Conservation (phyloP, 2,888 invertebrate genomes). For the Cheilosia impressa region DNA sequence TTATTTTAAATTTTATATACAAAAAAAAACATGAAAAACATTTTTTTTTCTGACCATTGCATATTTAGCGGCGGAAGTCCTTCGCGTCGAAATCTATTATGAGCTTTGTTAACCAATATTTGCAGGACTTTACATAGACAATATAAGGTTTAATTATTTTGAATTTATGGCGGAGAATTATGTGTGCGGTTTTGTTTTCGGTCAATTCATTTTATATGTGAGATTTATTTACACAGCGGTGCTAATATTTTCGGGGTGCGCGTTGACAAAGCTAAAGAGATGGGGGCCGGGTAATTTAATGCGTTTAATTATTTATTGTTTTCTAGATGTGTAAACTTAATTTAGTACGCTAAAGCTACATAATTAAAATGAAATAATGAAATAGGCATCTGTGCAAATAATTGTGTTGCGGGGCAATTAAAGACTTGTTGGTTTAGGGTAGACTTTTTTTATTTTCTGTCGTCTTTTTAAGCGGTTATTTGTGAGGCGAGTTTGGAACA, state of each 20-base stretch:
- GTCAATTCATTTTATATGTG: conserved; percentile 4
- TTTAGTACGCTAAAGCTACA: background rate
- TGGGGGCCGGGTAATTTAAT: background rate
- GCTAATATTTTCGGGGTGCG: background rate
- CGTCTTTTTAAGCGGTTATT: no score
- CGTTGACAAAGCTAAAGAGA: background rate
- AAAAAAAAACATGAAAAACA: conserved; percentile 3
- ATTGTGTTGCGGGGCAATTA: no score
- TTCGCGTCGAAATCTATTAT: background rate
- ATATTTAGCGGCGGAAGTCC: conserved; percentile 5
- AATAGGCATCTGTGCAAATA: no score
- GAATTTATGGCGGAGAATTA: conserved; percentile 18
- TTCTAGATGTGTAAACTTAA: background rate
- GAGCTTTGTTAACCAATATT: conserved; percentile 9
- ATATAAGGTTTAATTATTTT: conserved; percentile 17
- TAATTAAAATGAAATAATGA: background rate
- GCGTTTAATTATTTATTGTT: background rate
- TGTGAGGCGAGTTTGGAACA: no score
- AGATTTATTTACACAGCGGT: conserved; percentile 7
- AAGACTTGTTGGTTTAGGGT: no score
- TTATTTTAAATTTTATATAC: conserved; percentile 8
- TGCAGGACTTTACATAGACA: background rate
- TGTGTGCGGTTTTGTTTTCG: background rate
- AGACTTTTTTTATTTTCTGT: no score
- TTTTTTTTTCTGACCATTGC: background rate